Conservation (phyloP, 2,888 invertebrate species). For the Oeneis ivallda region DNA sequence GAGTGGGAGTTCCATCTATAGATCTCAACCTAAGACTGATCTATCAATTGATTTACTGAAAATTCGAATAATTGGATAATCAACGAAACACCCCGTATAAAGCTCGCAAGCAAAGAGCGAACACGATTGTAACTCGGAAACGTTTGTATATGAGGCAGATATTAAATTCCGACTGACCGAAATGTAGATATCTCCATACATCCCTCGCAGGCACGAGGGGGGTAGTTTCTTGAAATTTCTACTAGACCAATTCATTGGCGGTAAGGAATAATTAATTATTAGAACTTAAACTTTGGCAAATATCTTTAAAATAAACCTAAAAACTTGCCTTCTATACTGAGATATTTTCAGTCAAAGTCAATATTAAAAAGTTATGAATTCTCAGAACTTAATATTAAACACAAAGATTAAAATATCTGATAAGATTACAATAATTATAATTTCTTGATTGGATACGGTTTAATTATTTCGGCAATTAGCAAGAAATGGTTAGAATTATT, state of each 20-base stretch:
- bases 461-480: too few species aligned
- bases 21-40: too few species aligned
- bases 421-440: too few species aligned
- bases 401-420: too few species aligned
- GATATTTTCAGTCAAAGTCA: background rate
- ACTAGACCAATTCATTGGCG: slow-evolving; percentile 17
- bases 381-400: background rate
- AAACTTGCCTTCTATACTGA: background rate
- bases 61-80: too few species aligned
- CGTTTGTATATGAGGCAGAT: slow-evolving; percentile 52
- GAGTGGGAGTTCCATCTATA: too few species aligned
- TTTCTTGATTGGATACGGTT: too few species aligned
- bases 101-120: slow-evolving; percentile 48
- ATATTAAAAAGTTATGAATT: background rate
- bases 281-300: background rate
- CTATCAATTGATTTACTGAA: too few species aligned
- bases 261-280: background rate
- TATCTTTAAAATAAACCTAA: background rate
- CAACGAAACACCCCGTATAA: slow-evolving; percentile 52
- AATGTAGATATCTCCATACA: slow-evolving; percentile 40
- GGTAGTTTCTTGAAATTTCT: slow-evolving; percentile 35
- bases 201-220: slow-evolving; percentile 25
- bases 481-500: too few species aligned
- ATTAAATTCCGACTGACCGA: slow-evolving; percentile 55
- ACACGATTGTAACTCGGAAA: slow-evolving; percentile 47